phyloP scores from a whole-genome alignment of 1,140 invertebrate species.

The Aphelinus certus region DNA sequence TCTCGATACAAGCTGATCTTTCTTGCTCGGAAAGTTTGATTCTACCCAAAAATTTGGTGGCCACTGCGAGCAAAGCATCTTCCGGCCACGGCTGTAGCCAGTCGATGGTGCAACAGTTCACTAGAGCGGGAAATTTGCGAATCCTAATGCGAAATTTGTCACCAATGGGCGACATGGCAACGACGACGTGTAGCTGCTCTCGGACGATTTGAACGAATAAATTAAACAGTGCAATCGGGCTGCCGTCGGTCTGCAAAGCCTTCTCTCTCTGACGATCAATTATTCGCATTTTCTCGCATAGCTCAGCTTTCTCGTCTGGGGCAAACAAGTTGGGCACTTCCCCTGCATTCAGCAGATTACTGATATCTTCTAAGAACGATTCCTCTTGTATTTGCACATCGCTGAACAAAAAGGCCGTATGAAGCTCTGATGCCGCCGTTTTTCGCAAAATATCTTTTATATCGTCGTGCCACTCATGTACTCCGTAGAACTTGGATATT shows the following conservation, averaged over 20 bases:
- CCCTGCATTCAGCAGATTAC: slow-evolving; percentile 91
- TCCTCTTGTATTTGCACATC: slow-evolving; percentile 95
- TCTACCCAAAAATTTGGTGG: slow-evolving; percentile 85
- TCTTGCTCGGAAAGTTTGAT: slow-evolving; percentile 80
- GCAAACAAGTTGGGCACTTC: slow-evolving; percentile 93
- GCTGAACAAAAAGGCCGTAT: slow-evolving; percentile 90
- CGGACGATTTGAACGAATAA: slow-evolving; percentile 89
- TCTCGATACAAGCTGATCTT: slow-evolving; percentile 77
- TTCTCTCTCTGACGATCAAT: slow-evolving; percentile 92
- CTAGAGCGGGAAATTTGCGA: slow-evolving; percentile 91
- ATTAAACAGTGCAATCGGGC: slow-evolving; percentile 87
- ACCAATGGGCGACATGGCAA: slow-evolving; percentile 94
- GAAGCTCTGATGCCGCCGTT: slow-evolving; percentile 84
- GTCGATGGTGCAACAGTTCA: slow-evolving; percentile 97
- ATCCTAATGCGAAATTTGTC: slow-evolving; percentile 84
- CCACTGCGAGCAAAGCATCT: slow-evolving; percentile 94
- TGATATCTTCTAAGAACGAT: slow-evolving; percentile 92
- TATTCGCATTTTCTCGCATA: slow-evolving; percentile 93
- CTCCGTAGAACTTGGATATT: slow-evolving; percentile 86
- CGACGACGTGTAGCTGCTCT: slow-evolving; percentile 90
- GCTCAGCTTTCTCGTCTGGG: slow-evolving; percentile 88
- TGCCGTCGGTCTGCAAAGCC: slow-evolving; percentile 90
- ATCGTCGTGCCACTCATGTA: slow-evolving; percentile 91
- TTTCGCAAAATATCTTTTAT: slow-evolving; percentile 82
- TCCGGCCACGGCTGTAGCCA: slow-evolving; percentile 97